Evolutionary conservation across 2,797 vertebrate species (phyloP).

Genomic region (Diceros bicornis): DNA sequence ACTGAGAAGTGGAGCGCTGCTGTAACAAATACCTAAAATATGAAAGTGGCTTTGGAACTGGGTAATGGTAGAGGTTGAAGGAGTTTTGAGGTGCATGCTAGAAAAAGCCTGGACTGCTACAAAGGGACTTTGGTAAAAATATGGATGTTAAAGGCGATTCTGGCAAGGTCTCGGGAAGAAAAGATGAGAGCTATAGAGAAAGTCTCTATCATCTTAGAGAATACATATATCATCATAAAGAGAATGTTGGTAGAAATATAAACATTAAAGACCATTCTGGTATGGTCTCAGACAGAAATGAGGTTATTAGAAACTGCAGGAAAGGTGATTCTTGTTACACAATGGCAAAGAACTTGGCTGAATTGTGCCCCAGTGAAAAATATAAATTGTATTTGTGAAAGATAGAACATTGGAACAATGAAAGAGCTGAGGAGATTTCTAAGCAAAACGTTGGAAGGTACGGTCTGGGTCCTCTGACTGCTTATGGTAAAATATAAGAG

Average conservation of each 20-base stretch:
- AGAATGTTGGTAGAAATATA: not conserved
- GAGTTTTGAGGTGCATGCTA: not conserved
- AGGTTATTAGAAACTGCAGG: not conserved
- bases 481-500: not conserved
- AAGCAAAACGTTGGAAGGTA: not conserved
- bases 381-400: not conserved
- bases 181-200: not conserved
- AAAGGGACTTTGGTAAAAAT: not conserved
- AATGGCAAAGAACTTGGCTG: not conserved
- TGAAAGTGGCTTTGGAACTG: not conserved
- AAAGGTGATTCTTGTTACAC: not conserved
- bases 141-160: not conserved
- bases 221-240: not conserved
- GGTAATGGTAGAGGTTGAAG: not conserved
- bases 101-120: not conserved
- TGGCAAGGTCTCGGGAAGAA: not conserved
- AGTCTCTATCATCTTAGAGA: not conserved
- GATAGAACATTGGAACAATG: not conserved
- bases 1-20: not conserved
- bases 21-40: conserved; percentile 26
- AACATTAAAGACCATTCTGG: not conserved
- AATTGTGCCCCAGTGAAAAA: not conserved
- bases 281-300: not conserved
- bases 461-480: not conserved
- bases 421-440: not conserved